Conservation (phyloP, 2,888 invertebrate genomes). For the Platycheirus albimanus region DNA sequence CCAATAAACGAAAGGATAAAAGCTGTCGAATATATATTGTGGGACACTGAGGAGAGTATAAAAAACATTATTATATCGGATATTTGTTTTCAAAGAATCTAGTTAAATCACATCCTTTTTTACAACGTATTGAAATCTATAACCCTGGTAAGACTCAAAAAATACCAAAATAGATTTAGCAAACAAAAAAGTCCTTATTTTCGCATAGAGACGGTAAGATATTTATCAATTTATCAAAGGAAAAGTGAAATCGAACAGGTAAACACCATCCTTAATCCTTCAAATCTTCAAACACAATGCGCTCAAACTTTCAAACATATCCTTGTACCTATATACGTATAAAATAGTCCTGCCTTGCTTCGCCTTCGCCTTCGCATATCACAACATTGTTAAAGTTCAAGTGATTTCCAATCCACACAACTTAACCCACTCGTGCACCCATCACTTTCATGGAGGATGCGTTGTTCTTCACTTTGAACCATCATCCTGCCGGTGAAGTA, state of each 20-base stretch:
- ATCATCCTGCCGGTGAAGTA: constrained; percentile 59
- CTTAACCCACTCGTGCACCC: constrained; percentile 43
- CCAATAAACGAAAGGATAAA: too few species aligned
- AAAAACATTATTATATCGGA: too few species aligned
- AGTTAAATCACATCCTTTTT: too few species aligned
- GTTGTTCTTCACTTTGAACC: constrained; percentile 19
- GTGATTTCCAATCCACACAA: constrained; percentile 42
- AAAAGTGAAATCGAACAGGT: constrained; percentile 28
- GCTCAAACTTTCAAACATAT: constrained; percentile 25
- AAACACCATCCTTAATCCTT: constrained; percentile 41
- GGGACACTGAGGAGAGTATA: too few species aligned
- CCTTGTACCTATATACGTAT: too few species aligned
- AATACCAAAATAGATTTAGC: too few species aligned
- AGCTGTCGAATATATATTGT: too few species aligned
- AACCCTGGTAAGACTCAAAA: too few species aligned
- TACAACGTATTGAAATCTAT: too few species aligned
- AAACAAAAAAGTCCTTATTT: constrained; percentile 9
- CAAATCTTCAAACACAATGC: constrained; percentile 21
- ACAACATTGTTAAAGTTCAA: constrained; percentile 36
- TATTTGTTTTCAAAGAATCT: too few species aligned
- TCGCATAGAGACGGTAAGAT: constrained; percentile 2
- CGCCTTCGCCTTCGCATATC: too few species aligned
- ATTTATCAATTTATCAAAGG: constrained; percentile 27
- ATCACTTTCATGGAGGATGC: constrained; percentile 7
- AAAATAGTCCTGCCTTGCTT: constrained; percentile 3